Evolutionary conservation across 2,888 invertebrate genomes (phyloP), one percentile per base, ranked within the genome.

Genomic region (Keiferia lycopersicella): DNA sequence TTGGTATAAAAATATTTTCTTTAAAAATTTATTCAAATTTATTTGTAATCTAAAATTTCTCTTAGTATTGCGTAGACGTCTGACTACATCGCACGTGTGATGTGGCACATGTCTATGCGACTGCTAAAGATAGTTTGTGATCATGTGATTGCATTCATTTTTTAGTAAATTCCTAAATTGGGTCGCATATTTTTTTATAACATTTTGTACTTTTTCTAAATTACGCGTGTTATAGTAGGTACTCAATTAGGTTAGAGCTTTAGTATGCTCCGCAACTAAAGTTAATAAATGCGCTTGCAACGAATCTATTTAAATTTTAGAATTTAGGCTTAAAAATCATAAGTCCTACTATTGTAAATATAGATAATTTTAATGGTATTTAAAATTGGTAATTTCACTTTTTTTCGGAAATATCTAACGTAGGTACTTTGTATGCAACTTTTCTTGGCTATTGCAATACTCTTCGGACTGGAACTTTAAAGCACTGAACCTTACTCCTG

Each of bases 91-190:
- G 88, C 79, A 64, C 63, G 64, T 68, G 80, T 88, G 92, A 92
- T 92, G 92, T 83, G 79, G 84, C 90, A 88, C 92, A 92, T 88
- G 91, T 91, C 88, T 88, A 82, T 78, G 80, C 81, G 85, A 91
- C 82, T 81, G 82, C 80, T 79, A 68, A 66, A 68, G 67, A 62
- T 69, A 62, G 34, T 34, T 66, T 67, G 62, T 12, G 38, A 39
- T 53, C 53, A n/a, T 53, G 14, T 62, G 16, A 41, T 45, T 60
- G 11, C 50, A 12, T 51, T 0, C 12, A 8, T 61, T 50, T 51
- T 50, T 61, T 20, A 59, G 64, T 63, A 53, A 64, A 65, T 66
- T 69, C 69, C 59, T 68, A 61, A 63, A 71, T 70, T 60, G 68
- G 69, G 71, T 73, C 67, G 67, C 60, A 61, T 65, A n/a, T 7